A percentile compares a stretch with the other conserved stretches of the same genome.
Evolutionary conservation across 2,113 vertebrate genomes (phyloP).

Genomic region (Irena cyanogastra): DNA sequence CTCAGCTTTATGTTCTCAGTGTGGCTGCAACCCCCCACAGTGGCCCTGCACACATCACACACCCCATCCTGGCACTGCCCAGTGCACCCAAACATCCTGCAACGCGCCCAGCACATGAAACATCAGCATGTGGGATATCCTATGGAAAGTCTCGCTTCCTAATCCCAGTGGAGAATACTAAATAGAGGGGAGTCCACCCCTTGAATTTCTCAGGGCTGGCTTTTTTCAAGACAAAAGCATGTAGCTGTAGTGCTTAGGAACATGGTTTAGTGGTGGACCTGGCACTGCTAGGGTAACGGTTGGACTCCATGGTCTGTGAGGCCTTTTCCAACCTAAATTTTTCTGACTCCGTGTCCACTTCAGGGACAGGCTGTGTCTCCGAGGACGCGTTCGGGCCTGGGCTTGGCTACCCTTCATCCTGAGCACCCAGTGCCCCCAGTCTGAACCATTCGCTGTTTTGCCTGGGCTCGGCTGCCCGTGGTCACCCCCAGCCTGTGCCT

Average conservation of each 20-base stretch:
- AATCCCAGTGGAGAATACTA: background rate
- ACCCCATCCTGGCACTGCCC: background rate
- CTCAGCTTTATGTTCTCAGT: background rate
- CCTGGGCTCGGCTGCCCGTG: background rate
- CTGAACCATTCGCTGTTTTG: rapidly evolving
- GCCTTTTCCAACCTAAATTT: background rate
- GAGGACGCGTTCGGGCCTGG: background rate
- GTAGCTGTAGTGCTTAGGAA: background rate
- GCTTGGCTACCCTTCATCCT: background rate
- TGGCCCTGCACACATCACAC: background rate
- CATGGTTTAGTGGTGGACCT: background rate
- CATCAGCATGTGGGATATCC: background rate
- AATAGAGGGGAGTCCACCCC: background rate
- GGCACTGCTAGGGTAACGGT: background rate
- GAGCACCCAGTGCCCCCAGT: background rate
- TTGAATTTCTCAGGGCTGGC: background rate
- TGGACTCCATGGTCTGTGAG: no score
- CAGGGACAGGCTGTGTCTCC: background rate
- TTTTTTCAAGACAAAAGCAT: background rate
- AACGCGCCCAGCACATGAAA: background rate
- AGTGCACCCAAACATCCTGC: background rate
- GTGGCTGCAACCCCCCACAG: background rate
- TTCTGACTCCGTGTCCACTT: background rate
- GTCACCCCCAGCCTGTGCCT: rapidly evolving
- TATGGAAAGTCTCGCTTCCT: background rate